Percentiles rank a stretch among this genome's conserved stretches.
phyloP scores from a whole-genome alignment of 2,113 vertebrate species.

The Rissa tridactyla region DNA sequence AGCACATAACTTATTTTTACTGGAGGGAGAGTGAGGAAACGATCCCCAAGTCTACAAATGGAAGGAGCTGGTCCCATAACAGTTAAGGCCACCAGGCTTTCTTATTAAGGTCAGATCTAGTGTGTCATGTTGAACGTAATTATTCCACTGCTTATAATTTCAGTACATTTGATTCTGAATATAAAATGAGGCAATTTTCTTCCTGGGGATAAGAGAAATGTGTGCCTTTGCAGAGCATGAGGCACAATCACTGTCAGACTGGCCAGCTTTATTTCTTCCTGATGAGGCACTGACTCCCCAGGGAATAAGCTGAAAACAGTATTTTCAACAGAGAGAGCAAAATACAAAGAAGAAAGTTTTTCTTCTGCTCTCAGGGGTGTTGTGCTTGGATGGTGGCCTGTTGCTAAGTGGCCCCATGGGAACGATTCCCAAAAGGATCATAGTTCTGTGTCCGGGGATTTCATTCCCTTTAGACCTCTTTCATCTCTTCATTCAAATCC shows the following conservation, averaged over 20 bases:
- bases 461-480: slow-evolving; percentile 41
- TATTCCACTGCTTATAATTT: slow-evolving; percentile 56
- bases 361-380: not conserved
- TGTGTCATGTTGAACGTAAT: slow-evolving; percentile 3
- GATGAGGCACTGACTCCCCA: slow-evolving; percentile 30
- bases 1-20: slow-evolving; percentile 10
- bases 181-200: slow-evolving; percentile 57
- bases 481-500: slow-evolving; percentile 45
- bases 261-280: slow-evolving; percentile 48
- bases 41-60: not conserved
- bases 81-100: slow-evolving; percentile 4
- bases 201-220: slow-evolving; percentile 48
- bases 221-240: slow-evolving; percentile 39
- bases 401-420: slow-evolving; percentile 58
- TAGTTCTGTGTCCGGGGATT: not conserved
- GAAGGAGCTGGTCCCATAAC: not conserved
- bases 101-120: slow-evolving; percentile 50
- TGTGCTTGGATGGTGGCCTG: slow-evolving; percentile 53
- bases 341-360: slow-evolving; percentile 41
- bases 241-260: slow-evolving; percentile 17
- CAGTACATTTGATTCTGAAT: slow-evolving; percentile 56
- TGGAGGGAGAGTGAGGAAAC: not conserved
- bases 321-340: slow-evolving; percentile 25
- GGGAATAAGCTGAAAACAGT: slow-evolving; percentile 11
- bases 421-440: slow-evolving; percentile 32